Evolutionary conservation across 2,113 vertebrate genomes (phyloP), one percentile per base, ranked within the genome.

Genomic region (Triplophysa dalaica): DNA sequence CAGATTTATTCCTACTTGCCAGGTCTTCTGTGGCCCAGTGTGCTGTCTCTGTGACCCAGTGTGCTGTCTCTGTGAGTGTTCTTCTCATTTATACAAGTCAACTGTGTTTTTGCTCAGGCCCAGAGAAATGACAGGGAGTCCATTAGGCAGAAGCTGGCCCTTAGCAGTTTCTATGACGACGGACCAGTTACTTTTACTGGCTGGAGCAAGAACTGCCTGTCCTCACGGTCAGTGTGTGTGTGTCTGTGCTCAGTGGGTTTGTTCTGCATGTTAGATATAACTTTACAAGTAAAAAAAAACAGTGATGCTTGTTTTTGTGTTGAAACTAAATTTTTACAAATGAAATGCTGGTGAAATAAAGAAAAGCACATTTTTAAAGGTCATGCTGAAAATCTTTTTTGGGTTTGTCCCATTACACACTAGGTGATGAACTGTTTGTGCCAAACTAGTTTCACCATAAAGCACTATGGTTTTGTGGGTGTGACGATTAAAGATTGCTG

Each of bases 101-200:
- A 48, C 2, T 87, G 26, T 66, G 38, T 77, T 54, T 82, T 45
- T 80, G 9, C 56, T 14, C 90, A 99, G 97, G 97, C 97, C 86
- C 97, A 99, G 92, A 96, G 97, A 90, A 99, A 98, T 88, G 97
- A 99, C 87, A 93, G 97, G 29, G 97, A 99, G 91, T 99, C 94
- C 85, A 99, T 99, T 92, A 91, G 97, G 89, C 97, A 99, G 94
- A 99, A 99, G 92, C 91, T 99, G 93, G 97, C 97, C 19, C 93
- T 99, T 70, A 97, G 97, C 87, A 97, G 97, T 94, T 99, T 98
- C 94, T 98, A 98, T 86, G 97, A 99, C 80, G 97, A 99, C 91
- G 97, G 97, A 87, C 97, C 96, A 0, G 96, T 96, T 87, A 95
- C 98, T 85, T 99, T 97, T 82, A 95, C 95, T 79, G 95, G 95